These are phyloP conservation scores for Orius insidiosus DNA, from an alignment of 1,140 invertebrate genomes.

Conservation along the genomic window DNA sequence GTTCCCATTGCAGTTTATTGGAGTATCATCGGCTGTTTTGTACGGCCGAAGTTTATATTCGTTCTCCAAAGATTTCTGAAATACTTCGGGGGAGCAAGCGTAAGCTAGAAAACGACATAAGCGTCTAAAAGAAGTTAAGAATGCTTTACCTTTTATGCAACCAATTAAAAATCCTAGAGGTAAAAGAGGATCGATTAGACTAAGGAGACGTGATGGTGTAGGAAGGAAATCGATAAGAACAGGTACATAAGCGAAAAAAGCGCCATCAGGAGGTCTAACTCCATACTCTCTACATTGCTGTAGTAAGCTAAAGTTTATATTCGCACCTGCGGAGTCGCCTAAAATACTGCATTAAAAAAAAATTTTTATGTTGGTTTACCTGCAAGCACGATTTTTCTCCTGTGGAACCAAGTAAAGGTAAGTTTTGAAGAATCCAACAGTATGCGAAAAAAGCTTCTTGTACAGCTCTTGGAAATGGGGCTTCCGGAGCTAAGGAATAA, in stretches of 20 bases:
- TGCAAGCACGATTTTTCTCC: constrained; percentile 36
- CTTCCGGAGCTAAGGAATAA: constrained; percentile 87
- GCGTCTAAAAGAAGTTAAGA: constrained; percentile 12
- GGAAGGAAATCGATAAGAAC: constrained; percentile 65
- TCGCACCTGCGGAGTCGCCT: constrained; percentile 92
- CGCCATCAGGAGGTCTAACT: constrained; percentile 62
- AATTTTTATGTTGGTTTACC: too few species aligned
- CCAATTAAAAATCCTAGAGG: constrained; percentile 84
- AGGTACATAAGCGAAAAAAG: constrained; percentile 78
- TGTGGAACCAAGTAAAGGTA: constrained; percentile 54
- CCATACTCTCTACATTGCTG: constrained; percentile 60
- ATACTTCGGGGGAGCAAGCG: constrained; percentile 1
- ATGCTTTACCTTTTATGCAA: constrained; percentile 45
- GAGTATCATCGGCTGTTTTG: too few species aligned
- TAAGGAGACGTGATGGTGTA: constrained; percentile 80
- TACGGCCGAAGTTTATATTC: constrained; percentile 3
- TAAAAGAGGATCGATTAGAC: constrained; percentile 83
- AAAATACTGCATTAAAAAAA: too few species aligned
- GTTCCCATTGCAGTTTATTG: too few species aligned
- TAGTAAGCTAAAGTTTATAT: constrained; percentile 61
- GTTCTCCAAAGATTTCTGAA: constrained; percentile 1
- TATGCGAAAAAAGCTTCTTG: constrained; percentile 92
- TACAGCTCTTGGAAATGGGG: constrained; percentile 68
- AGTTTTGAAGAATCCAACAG: constrained; percentile 66
- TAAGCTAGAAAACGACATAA: constrained; percentile 20